phyloP scores from a whole-genome alignment of 92 coral and sea anemone genomes.

The Heteractis magnifica region DNA sequence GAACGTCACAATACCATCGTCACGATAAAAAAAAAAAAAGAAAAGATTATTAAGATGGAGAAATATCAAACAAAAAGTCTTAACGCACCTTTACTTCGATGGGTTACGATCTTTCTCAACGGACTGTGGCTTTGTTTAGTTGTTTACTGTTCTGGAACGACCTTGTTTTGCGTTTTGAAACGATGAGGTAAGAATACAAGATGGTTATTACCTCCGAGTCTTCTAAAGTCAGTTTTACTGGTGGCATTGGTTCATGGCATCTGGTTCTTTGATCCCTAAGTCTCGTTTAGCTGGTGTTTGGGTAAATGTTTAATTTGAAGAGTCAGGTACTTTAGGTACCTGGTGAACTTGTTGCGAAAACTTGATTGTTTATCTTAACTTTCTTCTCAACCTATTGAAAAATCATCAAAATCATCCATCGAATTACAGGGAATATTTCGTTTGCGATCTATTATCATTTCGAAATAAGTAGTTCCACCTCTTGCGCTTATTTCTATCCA shows the following conservation, averaged over 20 bases:
- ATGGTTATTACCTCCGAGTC: constrained; percentile 17
- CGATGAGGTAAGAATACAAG: constrained; percentile 30
- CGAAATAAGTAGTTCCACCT: too few species aligned
- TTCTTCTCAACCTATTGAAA: not conserved
- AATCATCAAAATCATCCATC: not conserved
- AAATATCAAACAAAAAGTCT: not conserved
- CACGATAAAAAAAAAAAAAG: not conserved
- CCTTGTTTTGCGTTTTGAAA: constrained; percentile 21
- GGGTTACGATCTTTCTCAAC: constrained; percentile 9
- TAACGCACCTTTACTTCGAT: constrained; percentile 11
- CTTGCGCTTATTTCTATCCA: too few species aligned
- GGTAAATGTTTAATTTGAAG: constrained; percentile 9
- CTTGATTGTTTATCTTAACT: not conserved
- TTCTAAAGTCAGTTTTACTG: constrained; percentile 18
- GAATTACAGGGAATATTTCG: too few species aligned
- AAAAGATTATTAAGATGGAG: not conserved
- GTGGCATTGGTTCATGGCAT: constrained; percentile 23
- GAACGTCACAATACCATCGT: not conserved
- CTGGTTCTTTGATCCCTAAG: constrained; percentile 21
- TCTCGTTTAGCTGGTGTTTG: constrained; percentile 25
- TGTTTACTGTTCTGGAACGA: constrained; percentile 49
- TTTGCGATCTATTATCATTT: too few species aligned
- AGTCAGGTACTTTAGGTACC: constrained; percentile 27
- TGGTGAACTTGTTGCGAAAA: not conserved
- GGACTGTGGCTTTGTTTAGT: constrained; percentile 9